phyloP scores from a whole-genome alignment of 2,113 vertebrate species.

The Misgurnus anguillicaudatus region DNA sequence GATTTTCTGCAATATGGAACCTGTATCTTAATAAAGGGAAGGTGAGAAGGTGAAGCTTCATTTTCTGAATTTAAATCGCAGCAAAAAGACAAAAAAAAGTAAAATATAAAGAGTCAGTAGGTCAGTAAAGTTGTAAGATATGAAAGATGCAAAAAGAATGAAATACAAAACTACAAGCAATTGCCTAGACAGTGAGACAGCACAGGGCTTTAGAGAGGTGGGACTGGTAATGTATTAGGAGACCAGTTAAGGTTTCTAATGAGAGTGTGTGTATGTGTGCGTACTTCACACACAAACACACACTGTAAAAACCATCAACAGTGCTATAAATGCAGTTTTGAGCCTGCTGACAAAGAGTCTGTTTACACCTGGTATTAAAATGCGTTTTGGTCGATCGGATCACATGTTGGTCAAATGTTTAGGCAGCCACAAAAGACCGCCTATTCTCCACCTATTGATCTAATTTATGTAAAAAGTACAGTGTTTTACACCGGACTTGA shows the following conservation, averaged over 20 bases:
- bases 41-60: conserved; percentile 4
- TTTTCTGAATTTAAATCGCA: conserved; percentile 38
- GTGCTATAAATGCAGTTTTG: conserved; percentile 27
- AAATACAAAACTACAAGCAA: not conserved
- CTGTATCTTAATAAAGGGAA: not conserved
- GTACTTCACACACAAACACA: conserved; percentile 26
- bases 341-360: not conserved
- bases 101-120: conserved; percentile 3
- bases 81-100: not conserved
- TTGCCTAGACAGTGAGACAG: conserved; percentile 12
- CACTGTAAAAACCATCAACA: conserved; percentile 23
- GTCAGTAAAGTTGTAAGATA: conserved; percentile 27
- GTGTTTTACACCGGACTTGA: too few species aligned
- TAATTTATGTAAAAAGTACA: too few species aligned
- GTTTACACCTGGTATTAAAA: too few species aligned
- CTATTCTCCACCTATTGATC: too few species aligned
- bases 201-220: conserved; percentile 40
- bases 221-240: conserved; percentile 46
- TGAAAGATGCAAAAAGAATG: conserved; percentile 18
- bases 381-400: too few species aligned
- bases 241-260: conserved; percentile 37
- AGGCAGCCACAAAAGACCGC: too few species aligned
- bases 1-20: not conserved
- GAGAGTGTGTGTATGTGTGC: conserved; percentile 37
- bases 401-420: too few species aligned